Conservation (phyloP, 1,140 invertebrate species). For the Zophobas morio region DNA sequence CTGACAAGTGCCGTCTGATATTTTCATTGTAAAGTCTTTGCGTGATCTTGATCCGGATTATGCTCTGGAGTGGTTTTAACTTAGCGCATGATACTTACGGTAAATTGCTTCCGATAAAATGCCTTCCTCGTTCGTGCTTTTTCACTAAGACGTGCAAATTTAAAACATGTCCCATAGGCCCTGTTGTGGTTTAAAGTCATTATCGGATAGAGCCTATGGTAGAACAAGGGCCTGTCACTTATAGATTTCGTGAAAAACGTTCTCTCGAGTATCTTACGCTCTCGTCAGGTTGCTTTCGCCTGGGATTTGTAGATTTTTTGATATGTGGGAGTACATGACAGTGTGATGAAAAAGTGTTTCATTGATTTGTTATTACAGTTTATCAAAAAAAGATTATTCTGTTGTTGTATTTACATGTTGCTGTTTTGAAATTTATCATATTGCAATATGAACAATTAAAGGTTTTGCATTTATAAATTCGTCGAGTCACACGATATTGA, state of each 20-base stretch:
- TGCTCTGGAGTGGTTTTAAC: constrained; percentile 52
- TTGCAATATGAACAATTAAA: too few relatives aligned
- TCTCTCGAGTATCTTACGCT: background rate
- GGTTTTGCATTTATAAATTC: too few relatives aligned
- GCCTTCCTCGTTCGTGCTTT: constrained; percentile 46
- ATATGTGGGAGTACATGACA: background rate
- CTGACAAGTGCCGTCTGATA: constrained; percentile 41
- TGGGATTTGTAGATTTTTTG: background rate
- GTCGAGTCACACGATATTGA: too few relatives aligned
- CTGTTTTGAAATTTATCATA: too few relatives aligned
- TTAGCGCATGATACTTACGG: constrained; percentile 51
- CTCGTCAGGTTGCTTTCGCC: background rate
- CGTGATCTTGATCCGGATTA: constrained; percentile 52
- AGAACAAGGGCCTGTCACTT: constrained; percentile 6
- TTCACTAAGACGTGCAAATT: constrained; percentile 53
- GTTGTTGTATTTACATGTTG: too few relatives aligned
- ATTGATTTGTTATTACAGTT: too few relatives aligned
- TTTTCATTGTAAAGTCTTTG: constrained; percentile 49
- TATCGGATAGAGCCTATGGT: constrained; percentile 7
- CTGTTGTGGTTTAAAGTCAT: constrained; percentile 48
- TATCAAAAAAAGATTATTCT: too few relatives aligned
- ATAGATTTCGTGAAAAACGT: background rate
- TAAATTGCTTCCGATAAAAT: constrained; percentile 55
- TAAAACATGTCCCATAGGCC: constrained; percentile 52
- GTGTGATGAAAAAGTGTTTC: too few relatives aligned